These are phyloP conservation scores for Harmothoe impar DNA, from an alignment of 2,888 invertebrate genomes.

Conservation along the genomic window DNA sequence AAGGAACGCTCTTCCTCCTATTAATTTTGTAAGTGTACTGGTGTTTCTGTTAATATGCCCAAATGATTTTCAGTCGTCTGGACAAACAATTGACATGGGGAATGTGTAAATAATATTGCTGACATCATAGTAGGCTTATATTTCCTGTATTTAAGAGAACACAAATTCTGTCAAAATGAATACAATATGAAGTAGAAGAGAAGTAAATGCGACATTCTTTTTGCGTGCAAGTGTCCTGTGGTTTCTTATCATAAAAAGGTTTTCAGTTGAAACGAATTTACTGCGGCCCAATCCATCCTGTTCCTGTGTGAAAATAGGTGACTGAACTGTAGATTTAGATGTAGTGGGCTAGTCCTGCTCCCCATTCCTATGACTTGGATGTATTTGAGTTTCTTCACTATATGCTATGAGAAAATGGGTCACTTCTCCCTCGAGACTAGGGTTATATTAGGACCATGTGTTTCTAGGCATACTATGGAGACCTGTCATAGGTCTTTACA, in stretches of 20 bases:
- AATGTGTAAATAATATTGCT: background rate
- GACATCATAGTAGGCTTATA: constrained; percentile 13
- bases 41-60: constrained; percentile 2
- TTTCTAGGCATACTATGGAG: no score
- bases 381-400: background rate
- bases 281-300: constrained; percentile 7
- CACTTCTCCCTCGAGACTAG: background rate
- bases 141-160: background rate
- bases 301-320: background rate
- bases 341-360: background rate
- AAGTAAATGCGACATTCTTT: background rate
- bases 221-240: background rate
- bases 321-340: background rate
- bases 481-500: no score
- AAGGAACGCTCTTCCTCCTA: background rate
- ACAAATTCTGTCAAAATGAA: background rate
- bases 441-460: no score
- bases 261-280: background rate
- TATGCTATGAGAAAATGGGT: background rate
- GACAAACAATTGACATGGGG: background rate
- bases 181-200: constrained; percentile 11
- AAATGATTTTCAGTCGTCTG: background rate
- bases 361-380: background rate
- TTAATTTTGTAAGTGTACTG: constrained; percentile 17
- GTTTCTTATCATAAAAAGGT: background rate